Evolutionary conservation across 2,113 vertebrate species (phyloP).

Genomic region (Scophthalmus maximus): DNA sequence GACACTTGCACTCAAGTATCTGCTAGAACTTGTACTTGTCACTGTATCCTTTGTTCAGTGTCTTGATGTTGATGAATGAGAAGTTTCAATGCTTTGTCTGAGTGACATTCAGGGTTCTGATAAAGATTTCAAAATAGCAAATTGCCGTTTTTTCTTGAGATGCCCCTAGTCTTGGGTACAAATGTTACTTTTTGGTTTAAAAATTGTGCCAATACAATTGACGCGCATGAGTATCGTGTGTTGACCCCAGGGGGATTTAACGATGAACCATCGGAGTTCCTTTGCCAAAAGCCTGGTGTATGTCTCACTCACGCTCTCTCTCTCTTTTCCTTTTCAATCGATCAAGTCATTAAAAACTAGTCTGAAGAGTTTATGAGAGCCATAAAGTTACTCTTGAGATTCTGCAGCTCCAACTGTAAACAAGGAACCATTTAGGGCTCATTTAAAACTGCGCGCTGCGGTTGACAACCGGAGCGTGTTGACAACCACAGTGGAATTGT

Average conservation of each 20-base stretch:
- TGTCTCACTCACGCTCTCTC: not conserved
- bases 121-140: constrained; percentile 29
- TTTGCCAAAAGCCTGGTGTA: not conserved
- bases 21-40: not conserved
- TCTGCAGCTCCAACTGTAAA: constrained; percentile 17
- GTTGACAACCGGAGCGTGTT: constrained; percentile 13
- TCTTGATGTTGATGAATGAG: not conserved
- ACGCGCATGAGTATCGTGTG: no score
- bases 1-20: not conserved
- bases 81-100: not conserved
- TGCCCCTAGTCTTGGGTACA: not conserved
- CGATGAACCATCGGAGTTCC: not conserved
- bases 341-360: constrained; percentile 28
- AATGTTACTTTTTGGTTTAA: no score
- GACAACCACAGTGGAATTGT: constrained; percentile 15
- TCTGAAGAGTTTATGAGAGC: constrained; percentile 1
- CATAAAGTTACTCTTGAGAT: constrained; percentile 9
- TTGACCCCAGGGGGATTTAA: not conserved
- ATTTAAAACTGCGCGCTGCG: constrained; percentile 27
- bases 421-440: constrained; percentile 6
- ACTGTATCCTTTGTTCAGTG: not conserved
- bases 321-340: not conserved
- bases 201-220: no score
- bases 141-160: not conserved
- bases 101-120: constrained; percentile 24